A percentile compares a stretch with the other conserved stretches of the same genome.
These are phyloP conservation scores for Trichoplusia ni DNA, from an alignment of 1,140 invertebrate genomes.

Conservation along the genomic window DNA sequence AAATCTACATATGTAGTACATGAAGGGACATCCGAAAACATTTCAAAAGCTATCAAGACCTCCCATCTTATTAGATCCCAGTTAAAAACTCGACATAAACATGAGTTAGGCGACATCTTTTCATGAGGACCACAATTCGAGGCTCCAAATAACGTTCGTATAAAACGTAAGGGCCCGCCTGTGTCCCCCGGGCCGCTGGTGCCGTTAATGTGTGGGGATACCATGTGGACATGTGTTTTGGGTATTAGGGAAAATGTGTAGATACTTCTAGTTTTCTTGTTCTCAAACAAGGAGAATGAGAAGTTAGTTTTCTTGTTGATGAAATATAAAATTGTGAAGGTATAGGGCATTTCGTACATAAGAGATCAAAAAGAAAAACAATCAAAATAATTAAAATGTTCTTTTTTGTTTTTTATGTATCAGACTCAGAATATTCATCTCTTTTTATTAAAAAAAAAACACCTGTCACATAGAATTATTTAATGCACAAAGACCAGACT, in stretches of 20 bases:
- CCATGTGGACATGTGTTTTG: neutral
- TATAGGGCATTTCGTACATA: neutral
- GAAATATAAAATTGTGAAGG: neutral
- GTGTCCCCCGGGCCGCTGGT: conserved; percentile 3
- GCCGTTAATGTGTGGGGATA: conserved; percentile 17
- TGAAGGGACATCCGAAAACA: too few relatives aligned
- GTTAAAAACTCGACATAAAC: conserved; percentile 19
- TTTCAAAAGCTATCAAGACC: neutral
- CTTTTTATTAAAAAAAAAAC: too few relatives aligned
- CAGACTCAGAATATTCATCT: too few relatives aligned
- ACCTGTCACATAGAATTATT: too few relatives aligned
- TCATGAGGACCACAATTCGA: conserved; percentile 28
- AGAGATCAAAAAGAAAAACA: neutral
- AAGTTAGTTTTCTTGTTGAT: too few relatives aligned
- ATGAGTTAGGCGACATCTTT: conserved; percentile 17
- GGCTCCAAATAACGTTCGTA: conserved; percentile 22
- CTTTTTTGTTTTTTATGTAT: too few relatives aligned
- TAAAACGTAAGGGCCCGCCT: conserved; percentile 31
- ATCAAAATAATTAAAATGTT: too few relatives aligned
- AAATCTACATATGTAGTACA: too few relatives aligned
- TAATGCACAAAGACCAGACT: too few relatives aligned
- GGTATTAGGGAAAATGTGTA: neutral
- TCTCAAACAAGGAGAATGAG: too few relatives aligned
- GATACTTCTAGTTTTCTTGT: neutral
- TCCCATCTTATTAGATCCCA: conserved; percentile 10